Evolutionary conservation across 2,888 invertebrate genomes (phyloP), one percentile per base, ranked within the genome.

Genomic region (Eugnorisma glareosa): DNA sequence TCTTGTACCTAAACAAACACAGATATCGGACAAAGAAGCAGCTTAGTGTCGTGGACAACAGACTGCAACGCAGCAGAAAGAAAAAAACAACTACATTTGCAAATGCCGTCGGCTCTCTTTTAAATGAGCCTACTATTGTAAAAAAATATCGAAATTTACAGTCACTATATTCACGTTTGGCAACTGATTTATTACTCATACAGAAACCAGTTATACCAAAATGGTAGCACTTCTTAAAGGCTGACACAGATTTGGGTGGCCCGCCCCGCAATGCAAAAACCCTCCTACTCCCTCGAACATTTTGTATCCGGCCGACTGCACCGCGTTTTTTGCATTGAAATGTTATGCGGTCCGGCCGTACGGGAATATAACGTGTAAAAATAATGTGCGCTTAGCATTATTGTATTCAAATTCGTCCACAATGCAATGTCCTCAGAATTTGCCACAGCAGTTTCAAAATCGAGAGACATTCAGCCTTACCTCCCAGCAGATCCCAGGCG

Each of bases 401-500:
- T 28, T 57, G 6, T 28, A 57, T 57, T 57, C 1, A 28, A 57
- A 0, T 57, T 57, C 28, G 15, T n/a, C 35, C 2, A 37, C 18
- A 37, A n/a, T 21, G 24, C 18, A 37, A n/a, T 21, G 24, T 24
- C 7, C 7, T 40, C 24, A 51, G 0, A 40, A 18, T n/a, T 31
- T 7, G 5, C 8, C 8, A 24, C 8, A 24, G 11, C 7, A 18
- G 1, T 24, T 15, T 24, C 15, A n/a, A 28, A 28, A n/a, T 57
- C 28, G 28, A 18, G 0, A 59, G 15, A 37, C 7, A 31, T 40
- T 67, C n/a, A 10, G 0, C 15, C 78, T 61, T 80, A 95, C 96
- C 95, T 99, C 99, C 99, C 99, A 99, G 93, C 99, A 98, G 94
- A 99, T 99, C 93, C 98, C 98, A 93, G 99, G 99, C 92, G 98